phyloP scores from a whole-genome alignment of 92 coral and sea anemone genomes.

The Pocillopora meandrina region DNA sequence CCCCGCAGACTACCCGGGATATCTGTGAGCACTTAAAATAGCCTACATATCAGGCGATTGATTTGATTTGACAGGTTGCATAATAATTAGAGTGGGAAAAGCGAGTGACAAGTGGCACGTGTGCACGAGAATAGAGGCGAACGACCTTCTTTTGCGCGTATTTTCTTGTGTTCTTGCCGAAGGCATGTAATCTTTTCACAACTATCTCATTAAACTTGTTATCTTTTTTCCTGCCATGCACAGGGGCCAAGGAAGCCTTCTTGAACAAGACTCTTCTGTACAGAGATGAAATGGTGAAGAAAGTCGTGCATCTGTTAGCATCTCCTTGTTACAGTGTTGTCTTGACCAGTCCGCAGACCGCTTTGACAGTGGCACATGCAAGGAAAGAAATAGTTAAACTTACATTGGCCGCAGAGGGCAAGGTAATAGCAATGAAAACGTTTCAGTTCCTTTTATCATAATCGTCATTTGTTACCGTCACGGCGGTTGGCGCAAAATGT shows the following conservation, averaged over 20 bases:
- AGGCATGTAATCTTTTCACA: neutral
- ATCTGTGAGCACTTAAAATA: too few relatives aligned
- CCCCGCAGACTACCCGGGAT: too few relatives aligned
- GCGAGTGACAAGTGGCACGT: too few relatives aligned
- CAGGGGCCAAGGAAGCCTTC: conserved; percentile 70
- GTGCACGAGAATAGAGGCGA: too few relatives aligned
- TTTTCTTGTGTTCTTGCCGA: too few relatives aligned
- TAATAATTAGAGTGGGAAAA: too few relatives aligned
- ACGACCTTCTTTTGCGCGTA: too few relatives aligned
- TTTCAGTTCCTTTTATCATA: neutral
- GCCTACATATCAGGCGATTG: too few relatives aligned
- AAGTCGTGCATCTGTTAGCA: conserved; percentile 62
- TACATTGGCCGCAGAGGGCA: conserved; percentile 58
- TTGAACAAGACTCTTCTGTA: conserved; percentile 83
- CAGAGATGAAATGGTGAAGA: conserved; percentile 88
- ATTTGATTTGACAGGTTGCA: too few relatives aligned
- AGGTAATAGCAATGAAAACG: conserved; percentile 55
- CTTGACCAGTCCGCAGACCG: conserved; percentile 73
- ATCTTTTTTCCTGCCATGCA: neutral
- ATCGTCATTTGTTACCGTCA: neutral
- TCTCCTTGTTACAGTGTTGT: conserved; percentile 80
- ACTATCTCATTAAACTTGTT: neutral
- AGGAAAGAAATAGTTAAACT: conserved; percentile 82
- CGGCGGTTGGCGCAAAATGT: too few relatives aligned
- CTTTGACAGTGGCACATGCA: conserved; percentile 74